Evolutionary conservation across 2,113 vertebrate species (phyloP), one percentile per base, ranked within the genome.

Genomic region (Paralichthys olivaceus): DNA sequence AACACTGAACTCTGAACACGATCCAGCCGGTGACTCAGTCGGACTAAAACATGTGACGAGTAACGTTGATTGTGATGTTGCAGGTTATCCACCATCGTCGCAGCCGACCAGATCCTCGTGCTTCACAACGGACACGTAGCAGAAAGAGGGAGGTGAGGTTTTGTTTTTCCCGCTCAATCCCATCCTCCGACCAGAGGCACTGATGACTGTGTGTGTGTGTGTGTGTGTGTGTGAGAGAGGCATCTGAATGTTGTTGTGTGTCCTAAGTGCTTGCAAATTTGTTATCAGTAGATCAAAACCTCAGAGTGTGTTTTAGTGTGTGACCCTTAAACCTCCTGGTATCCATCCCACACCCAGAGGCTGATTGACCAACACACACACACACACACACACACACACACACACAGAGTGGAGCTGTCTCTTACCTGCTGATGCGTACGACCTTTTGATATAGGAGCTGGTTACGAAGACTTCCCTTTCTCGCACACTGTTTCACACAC

Each of bases 311-410:
- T 81, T 72, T 79, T 61, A 70, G 57, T 81, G 51, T 51, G 63
- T 75, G 65, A 79, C 77, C 77, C 62, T 75, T 72, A 53, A 77
- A 62, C 54, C 32, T 45, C 19, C 25, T 60, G 76, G 22, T 82
- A 17, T 83, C 70, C 47, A 23, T 84, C 49, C 73, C 47, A 55
- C 37, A 9, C 72, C 79, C 60, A 28, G 64, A 88, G 84, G 65
- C 55, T 25, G 94, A 96, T 0, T 95, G 95, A 32, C 66, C 40
- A n/a, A 58, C 61, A 43, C 77, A 62, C 65, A 72, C 58, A 70
- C 53, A 55, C 51, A 34, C 61, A 63, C 45, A 61, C 54, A 73
- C 62, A 58, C 25, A 43, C 67, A 68, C 56, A 56, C 43, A 69
- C 73, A 55, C 45, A 69, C 13, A 51, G 11, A 29, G 2, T 9